phyloP scores from a whole-genome alignment of 2,113 vertebrate species.

The Corythaeola cristata region DNA sequence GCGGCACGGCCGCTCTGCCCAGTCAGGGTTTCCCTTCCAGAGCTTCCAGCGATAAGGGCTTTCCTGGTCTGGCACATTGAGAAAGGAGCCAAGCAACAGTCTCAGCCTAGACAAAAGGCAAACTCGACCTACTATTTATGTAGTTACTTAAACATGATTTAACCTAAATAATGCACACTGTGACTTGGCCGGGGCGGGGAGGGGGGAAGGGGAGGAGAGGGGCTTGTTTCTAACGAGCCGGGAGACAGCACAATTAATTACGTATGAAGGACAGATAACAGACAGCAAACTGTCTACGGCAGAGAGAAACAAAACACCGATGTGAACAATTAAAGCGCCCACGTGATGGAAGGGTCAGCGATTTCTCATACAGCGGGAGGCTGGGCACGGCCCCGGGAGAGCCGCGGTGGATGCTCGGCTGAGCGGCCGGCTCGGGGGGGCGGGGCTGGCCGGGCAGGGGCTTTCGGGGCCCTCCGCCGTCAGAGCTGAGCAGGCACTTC shows the following conservation, averaged over 20 bases:
- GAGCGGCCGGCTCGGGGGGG: background rate
- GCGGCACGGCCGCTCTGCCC: background rate
- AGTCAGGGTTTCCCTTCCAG: slow-evolving; percentile 42
- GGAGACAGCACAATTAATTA: slow-evolving; percentile 76
- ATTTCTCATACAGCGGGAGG: background rate
- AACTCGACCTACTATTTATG: slow-evolving; percentile 74
- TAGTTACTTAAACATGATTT: slow-evolving; percentile 80
- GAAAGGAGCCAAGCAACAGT: slow-evolving; percentile 66
- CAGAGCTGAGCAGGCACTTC: background rate
- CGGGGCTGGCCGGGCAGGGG: background rate
- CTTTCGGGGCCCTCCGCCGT: background rate
- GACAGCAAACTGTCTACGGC: slow-evolving; percentile 61
- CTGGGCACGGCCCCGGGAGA: background rate
- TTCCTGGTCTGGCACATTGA: slow-evolving; percentile 46
- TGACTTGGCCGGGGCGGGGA: background rate
- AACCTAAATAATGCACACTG: slow-evolving; percentile 70
- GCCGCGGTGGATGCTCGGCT: background rate
- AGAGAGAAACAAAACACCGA: background rate
- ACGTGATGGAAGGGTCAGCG: slow-evolving; percentile 18
- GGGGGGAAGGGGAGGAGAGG: background rate
- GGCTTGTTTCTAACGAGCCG: slow-evolving; percentile 67
- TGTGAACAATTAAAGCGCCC: background rate
- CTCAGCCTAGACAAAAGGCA: slow-evolving; percentile 72
- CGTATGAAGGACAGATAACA: slow-evolving; percentile 66
- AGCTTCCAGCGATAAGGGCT: slow-evolving; percentile 43